phyloP scores from a whole-genome alignment of 2,888 invertebrate genomes.

The Acronicta leporina region DNA sequence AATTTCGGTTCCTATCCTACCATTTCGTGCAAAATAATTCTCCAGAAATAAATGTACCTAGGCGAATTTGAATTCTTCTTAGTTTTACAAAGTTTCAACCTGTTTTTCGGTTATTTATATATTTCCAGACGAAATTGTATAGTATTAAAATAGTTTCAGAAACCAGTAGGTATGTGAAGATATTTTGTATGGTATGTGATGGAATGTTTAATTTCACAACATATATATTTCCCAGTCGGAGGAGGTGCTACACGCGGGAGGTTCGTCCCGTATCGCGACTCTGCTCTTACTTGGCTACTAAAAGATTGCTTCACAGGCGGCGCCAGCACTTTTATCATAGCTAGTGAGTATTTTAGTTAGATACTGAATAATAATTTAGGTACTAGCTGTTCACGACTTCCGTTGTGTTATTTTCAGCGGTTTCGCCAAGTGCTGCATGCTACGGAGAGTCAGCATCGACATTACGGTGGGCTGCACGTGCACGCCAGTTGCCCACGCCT shows the following conservation, averaged over 20 bases:
- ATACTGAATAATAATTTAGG: neutral
- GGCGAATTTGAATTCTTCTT: too few relatives aligned
- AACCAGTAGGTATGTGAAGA: too few relatives aligned
- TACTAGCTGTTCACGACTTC: too few relatives aligned
- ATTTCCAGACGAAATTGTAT: too few relatives aligned
- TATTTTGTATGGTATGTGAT: too few relatives aligned
- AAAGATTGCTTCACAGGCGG: conserved; percentile 95
- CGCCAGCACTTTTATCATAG: conserved; percentile 93
- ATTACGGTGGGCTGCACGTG: conserved; percentile 94
- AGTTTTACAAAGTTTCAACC: too few relatives aligned
- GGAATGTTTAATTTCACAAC: neutral
- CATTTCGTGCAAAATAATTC: too few relatives aligned
- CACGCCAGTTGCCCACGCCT: conserved; percentile 90
- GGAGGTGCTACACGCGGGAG: conserved; percentile 74
- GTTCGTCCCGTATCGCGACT: conserved; percentile 94
- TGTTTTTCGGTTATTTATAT: too few relatives aligned
- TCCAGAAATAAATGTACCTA: too few relatives aligned
- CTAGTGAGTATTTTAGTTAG: conserved; percentile 89
- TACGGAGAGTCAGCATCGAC: conserved; percentile 95
- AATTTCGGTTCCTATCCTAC: too few relatives aligned
- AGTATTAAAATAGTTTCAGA: too few relatives aligned
- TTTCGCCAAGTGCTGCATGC: conserved; percentile 93
- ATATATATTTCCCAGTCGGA: conserved; percentile 62
- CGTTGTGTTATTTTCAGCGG: conserved; percentile 84
- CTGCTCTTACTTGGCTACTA: conserved; percentile 94